Evolutionary conservation across 1,140 invertebrate species (phyloP).

Genomic region (Lepeophtheirus salmonis): DNA sequence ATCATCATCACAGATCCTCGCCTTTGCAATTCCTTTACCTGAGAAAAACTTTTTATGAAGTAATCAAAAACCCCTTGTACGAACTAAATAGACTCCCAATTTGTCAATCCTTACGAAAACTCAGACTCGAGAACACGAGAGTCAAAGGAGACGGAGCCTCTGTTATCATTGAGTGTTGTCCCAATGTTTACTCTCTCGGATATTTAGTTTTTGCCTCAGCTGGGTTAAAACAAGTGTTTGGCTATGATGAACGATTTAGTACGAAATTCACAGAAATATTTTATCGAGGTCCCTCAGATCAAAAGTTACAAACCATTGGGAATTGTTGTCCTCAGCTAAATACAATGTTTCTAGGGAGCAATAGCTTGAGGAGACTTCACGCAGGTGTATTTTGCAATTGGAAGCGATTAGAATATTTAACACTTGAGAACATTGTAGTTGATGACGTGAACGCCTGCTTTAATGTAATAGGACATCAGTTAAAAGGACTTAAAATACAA

Average conservation of each 20-base stretch:
- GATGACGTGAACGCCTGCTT: constrained; percentile 10
- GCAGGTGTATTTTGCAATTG: not conserved
- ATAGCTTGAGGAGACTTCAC: constrained; percentile 2
- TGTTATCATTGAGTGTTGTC: constrained; percentile 1
- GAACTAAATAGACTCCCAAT: not conserved
- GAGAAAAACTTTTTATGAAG: constrained; percentile 15
- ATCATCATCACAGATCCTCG: not conserved
- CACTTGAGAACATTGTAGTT: constrained; percentile 13
- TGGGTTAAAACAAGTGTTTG: constrained; percentile 18
- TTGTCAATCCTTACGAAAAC: not conserved
- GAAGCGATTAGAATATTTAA: constrained; percentile 11
- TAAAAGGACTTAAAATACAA: constrained; percentile 14
- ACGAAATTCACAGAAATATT: constrained; percentile 19
- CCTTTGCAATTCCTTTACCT: constrained; percentile 10
- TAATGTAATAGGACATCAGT: constrained; percentile 7
- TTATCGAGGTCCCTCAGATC: constrained; percentile 17
- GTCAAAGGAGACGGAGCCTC: constrained; percentile 17
- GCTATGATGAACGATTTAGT: constrained; percentile 1
- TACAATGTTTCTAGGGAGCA: constrained; percentile 12
- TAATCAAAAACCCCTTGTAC: not conserved
- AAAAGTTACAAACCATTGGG: constrained; percentile 16
- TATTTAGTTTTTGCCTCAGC: constrained; percentile 18
- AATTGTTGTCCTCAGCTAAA: constrained; percentile 2
- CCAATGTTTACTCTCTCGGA: constrained; percentile 16
- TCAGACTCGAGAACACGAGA: constrained; percentile 15